Conservation (phyloP, 2,113 vertebrate genomes). For the Pterocles orientalis region DNA sequence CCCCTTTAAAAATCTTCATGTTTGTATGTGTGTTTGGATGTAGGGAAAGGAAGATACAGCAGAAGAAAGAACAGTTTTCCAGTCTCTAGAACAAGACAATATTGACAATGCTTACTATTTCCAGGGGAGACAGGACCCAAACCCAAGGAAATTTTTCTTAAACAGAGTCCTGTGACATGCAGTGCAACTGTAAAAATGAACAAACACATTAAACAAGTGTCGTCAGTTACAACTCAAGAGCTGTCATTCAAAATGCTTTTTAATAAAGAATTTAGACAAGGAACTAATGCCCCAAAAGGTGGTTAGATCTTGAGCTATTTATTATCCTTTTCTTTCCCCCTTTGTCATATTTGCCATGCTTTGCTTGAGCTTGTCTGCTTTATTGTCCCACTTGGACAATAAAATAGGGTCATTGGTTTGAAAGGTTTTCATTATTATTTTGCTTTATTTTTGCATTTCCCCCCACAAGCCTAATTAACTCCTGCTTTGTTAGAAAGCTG, state of each 20-base stretch:
- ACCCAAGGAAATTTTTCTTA: not conserved
- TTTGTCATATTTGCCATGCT: accelerated
- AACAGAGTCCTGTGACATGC: not conserved
- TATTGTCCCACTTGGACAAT: not conserved
- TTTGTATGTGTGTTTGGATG: not conserved
- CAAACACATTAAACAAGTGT: not conserved
- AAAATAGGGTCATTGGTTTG: not conserved
- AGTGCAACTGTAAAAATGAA: not conserved
- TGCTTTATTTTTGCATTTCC: not conserved
- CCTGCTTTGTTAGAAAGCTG: not conserved
- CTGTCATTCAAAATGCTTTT: not conserved
- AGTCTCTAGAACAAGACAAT: not conserved
- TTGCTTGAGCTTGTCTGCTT: not conserved
- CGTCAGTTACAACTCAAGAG: not conserved
- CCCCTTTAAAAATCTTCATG: not conserved
- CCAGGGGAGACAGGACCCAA: not conserved
- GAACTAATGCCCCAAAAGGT: not conserved
- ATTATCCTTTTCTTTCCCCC: not conserved
- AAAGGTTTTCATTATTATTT: not conserved
- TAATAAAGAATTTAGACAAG: not conserved
- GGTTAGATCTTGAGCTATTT: not conserved
- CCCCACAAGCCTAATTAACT: not conserved
- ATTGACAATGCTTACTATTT: not conserved
- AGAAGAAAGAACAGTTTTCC: not conserved
- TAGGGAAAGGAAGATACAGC: not conserved